A percentile compares a stretch with the other conserved stretches of the same genome.
Conservation (phyloP, 2,797 vertebrate species). For the Kryptopterus vitreolus region DNA sequence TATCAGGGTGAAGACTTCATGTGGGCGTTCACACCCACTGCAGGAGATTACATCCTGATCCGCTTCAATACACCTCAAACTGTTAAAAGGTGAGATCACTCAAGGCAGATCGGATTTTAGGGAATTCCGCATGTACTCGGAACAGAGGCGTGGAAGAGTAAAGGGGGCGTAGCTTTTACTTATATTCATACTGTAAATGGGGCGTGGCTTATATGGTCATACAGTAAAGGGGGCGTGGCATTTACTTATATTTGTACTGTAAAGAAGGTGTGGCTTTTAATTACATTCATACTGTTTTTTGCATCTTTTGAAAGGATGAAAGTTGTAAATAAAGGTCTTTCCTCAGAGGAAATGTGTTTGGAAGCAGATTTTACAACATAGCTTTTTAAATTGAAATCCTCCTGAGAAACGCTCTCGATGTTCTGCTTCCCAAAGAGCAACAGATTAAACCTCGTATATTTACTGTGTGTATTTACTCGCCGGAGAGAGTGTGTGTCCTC, state of each 20-base stretch:
- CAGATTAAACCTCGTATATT: background rate
- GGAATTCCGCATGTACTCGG: too few species aligned
- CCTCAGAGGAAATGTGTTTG: background rate
- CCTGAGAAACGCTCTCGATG: background rate
- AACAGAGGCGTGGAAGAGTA: background rate
- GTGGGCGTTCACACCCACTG: constrained; percentile 74
- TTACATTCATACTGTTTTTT: background rate
- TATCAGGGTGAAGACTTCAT: constrained; percentile 76
- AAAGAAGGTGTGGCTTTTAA: background rate
- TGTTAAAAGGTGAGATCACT: constrained; percentile 68
- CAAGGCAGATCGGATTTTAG: background rate
- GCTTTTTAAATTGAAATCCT: background rate
- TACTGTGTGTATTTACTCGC: background rate
- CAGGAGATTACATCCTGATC: constrained; percentile 76
- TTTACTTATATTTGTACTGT: background rate
- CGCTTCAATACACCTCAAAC: constrained; percentile 68
- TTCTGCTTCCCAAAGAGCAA: background rate
- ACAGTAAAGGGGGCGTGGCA: background rate
- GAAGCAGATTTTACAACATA: background rate
- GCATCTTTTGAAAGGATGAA: too few species aligned
- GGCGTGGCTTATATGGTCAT: background rate
- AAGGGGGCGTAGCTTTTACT: too few species aligned
- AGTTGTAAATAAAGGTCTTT: background rate
- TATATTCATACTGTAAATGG: background rate
- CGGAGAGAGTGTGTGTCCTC: background rate